These are phyloP conservation scores for Tursiops truncatus DNA, from an alignment of 2,113 vertebrate species.

Conservation along the genomic window DNA sequence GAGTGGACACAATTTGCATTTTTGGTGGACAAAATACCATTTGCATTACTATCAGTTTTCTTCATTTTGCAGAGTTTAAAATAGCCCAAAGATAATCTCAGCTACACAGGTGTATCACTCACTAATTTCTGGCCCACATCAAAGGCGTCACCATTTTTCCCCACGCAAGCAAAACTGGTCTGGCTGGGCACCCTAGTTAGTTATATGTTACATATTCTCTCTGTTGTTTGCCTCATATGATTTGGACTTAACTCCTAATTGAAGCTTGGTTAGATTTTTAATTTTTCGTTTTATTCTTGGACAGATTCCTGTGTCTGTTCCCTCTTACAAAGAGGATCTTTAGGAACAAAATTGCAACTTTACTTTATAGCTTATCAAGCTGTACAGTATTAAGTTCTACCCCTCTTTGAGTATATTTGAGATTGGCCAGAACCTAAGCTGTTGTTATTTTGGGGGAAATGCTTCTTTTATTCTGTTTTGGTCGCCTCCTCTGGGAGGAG, in stretches of 20 bases:
- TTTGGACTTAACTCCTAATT: neutral
- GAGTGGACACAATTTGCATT: slow-evolving; percentile 12
- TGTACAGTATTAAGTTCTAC: neutral
- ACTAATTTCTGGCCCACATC: neutral
- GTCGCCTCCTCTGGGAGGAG: neutral
- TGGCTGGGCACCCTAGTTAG: neutral
- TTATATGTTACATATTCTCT: neutral
- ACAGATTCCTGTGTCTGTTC: neutral
- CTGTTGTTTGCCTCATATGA: neutral
- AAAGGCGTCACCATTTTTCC: neutral
- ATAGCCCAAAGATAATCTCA: neutral
- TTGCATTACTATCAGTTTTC: neutral
- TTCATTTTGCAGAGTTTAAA: slow-evolving; percentile 45
- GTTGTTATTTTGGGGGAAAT: neutral
- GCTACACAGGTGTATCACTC: neutral
- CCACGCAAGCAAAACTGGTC: neutral
- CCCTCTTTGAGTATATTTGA: neutral
- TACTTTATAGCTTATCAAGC: neutral
- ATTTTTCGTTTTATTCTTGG: slow-evolving; percentile 17
- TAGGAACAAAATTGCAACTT: neutral
- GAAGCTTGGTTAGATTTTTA: neutral
- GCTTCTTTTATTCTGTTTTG: neutral
- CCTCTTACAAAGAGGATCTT: slow-evolving; percentile 4
- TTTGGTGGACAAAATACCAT: slow-evolving; percentile 28
- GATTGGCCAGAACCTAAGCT: neutral